phyloP scores from a whole-genome alignment of 2,888 invertebrate genomes.

The Prosapia bicincta region DNA sequence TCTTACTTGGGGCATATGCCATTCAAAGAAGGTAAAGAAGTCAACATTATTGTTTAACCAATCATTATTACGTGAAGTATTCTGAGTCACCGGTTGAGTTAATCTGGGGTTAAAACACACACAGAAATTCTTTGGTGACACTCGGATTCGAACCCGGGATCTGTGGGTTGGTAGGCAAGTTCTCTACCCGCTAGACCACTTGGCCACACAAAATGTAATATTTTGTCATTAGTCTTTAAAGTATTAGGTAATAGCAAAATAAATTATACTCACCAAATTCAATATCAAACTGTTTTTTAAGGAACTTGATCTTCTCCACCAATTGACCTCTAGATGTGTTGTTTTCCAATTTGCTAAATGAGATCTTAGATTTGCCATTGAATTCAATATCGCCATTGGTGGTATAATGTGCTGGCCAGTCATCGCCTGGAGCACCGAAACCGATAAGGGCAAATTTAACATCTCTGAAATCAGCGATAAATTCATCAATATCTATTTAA shows the following conservation, averaged over 20 bases:
- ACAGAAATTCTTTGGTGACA: too few species aligned
- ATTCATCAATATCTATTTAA: too few species aligned
- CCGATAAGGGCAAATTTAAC: slow-evolving; percentile 57
- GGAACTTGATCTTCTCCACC: slow-evolving; percentile 39
- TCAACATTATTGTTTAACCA: too few species aligned
- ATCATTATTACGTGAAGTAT: too few species aligned
- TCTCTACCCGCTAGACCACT: too few species aligned
- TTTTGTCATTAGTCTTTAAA: not conserved
- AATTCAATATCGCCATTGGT: slow-evolving; percentile 49
- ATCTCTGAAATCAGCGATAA: slow-evolving; percentile 49
- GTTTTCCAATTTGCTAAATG: not conserved
- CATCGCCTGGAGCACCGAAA: slow-evolving; percentile 51
- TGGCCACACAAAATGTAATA: too few species aligned
- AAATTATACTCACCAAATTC: slow-evolving; percentile 50
- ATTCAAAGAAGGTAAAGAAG: too few species aligned
- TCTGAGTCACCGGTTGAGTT: too few species aligned
- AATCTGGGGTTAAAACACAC: too few species aligned
- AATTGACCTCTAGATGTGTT: slow-evolving; percentile 3
- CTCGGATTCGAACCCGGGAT: too few species aligned
- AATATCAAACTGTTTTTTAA: slow-evolving; percentile 48
- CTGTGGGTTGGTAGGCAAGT: too few species aligned
- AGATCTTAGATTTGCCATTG: slow-evolving; percentile 33
- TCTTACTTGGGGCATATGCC: too few species aligned
- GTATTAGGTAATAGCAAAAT: not conserved
- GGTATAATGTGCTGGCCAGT: slow-evolving; percentile 58